Conservation (phyloP, 2,888 invertebrate species). For the Coleophora deauratella region DNA sequence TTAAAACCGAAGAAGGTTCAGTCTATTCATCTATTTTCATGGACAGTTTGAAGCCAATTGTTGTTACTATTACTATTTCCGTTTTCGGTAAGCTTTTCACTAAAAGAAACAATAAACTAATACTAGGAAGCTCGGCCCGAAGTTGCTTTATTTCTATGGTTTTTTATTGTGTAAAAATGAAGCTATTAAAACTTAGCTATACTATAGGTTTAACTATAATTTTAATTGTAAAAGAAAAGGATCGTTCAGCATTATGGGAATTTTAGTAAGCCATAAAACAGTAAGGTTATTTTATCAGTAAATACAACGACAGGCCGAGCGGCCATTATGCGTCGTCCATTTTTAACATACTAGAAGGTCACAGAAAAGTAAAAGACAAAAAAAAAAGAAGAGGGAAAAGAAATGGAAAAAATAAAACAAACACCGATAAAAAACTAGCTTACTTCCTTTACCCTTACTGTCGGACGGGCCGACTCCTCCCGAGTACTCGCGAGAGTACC, state of each 20-base stretch:
- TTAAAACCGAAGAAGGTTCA: too few relatives aligned
- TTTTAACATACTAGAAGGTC: background rate
- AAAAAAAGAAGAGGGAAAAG: background rate
- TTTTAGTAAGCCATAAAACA: background rate
- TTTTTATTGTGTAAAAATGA: too few relatives aligned
- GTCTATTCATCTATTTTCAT: too few relatives aligned
- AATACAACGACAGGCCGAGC: slow-evolving; percentile 5
- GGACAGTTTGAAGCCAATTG: too few relatives aligned
- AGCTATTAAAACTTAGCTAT: too few relatives aligned
- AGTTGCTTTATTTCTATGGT: slow-evolving; percentile 1
- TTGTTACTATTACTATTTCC: too few relatives aligned
- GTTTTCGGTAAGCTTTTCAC: too few relatives aligned
- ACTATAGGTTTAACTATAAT: too few relatives aligned
- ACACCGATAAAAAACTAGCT: slow-evolving; percentile 3
- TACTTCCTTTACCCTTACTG: slow-evolving; percentile 8
- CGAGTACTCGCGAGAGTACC: background rate
- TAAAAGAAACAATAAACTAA: slow-evolving; percentile 17
- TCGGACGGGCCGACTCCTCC: background rate
- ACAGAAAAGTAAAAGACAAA: too few relatives aligned
- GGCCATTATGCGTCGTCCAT: slow-evolving; percentile 4
- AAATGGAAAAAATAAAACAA: slow-evolving; percentile 6
- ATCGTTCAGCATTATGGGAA: background rate
- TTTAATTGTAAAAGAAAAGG: too few relatives aligned
- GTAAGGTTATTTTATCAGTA: too few relatives aligned
- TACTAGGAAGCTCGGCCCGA: slow-evolving; percentile 11